A percentile compares a stretch with the other conserved stretches of the same genome.
phyloP scores from a whole-genome alignment of 2,113 vertebrate genomes.

The Plecotus auritus region DNA sequence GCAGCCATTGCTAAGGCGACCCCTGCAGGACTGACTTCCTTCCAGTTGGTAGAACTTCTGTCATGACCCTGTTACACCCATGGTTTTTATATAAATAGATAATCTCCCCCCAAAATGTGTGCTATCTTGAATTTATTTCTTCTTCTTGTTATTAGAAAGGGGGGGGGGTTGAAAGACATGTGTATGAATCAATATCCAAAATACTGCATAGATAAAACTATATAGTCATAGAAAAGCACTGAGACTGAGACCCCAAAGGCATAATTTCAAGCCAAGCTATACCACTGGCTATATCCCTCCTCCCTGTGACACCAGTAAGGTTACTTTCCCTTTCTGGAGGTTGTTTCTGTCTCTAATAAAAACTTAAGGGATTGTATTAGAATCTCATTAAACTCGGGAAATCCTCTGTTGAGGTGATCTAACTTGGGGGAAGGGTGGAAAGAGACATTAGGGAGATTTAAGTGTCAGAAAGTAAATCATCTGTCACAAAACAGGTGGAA shows the following conservation, averaged over 20 bases:
- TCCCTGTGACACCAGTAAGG: not conserved
- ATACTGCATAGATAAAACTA: not conserved
- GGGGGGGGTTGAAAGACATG: not conserved
- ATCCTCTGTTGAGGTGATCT: slow-evolving; percentile 34
- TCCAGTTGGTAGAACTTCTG: too few species aligned
- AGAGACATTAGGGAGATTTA: slow-evolving; percentile 11
- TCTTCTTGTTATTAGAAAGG: not conserved
- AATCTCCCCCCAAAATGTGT: not conserved
- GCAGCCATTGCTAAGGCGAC: too few species aligned
- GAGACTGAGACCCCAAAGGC: not conserved
- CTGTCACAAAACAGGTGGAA: slow-evolving; percentile 59
- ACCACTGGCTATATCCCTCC: not conserved
- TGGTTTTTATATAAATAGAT: not conserved
- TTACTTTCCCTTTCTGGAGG: not conserved
- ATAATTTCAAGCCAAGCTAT: not conserved
- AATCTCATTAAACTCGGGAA: slow-evolving; percentile 13
- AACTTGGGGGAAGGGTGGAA: not conserved
- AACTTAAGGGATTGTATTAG: not conserved
- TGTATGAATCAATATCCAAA: not conserved
- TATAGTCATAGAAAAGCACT: not conserved
- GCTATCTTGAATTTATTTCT: not conserved
- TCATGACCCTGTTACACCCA: too few species aligned
- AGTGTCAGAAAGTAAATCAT: slow-evolving; percentile 65
- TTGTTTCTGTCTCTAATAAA: slow-evolving; percentile 5
- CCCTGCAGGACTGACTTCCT: too few species aligned